A percentile compares a stretch with the other conserved stretches of the same genome.
phyloP scores from a whole-genome alignment of 2,888 invertebrate genomes.

The Epiblema foenella region DNA sequence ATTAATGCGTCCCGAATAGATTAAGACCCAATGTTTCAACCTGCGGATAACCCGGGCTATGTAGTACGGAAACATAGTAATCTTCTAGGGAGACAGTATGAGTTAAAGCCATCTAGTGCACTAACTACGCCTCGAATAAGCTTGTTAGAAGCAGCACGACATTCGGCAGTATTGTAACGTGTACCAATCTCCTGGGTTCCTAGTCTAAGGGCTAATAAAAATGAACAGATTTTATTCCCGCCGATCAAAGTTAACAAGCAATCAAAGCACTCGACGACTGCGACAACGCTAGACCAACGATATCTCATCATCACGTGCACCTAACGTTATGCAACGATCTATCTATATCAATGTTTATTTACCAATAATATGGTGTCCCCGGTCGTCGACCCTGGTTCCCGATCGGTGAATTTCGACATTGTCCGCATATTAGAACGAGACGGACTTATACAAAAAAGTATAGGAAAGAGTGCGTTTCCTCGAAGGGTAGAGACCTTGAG shows the following conservation, averaged over 20 bases:
- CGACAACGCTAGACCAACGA: background rate
- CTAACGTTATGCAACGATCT: constrained; percentile 60
- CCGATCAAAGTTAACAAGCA: constrained; percentile 33
- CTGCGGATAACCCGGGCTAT: background rate
- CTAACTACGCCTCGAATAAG: background rate
- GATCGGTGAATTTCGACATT: constrained; percentile 79
- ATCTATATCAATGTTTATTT: constrained; percentile 78
- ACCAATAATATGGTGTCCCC: constrained; percentile 76
- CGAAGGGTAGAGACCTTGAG: constrained; percentile 84
- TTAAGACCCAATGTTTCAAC: background rate
- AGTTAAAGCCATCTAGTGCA: background rate
- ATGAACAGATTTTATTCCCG: background rate
- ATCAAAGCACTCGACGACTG: constrained; percentile 7
- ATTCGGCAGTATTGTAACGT: background rate
- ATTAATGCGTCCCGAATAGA: background rate
- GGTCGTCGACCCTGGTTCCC: constrained; percentile 75
- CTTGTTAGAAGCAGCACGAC: background rate
- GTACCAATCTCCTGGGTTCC: no score
- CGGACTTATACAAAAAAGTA: constrained; percentile 61
- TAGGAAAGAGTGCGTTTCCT: constrained; percentile 65
- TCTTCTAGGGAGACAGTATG: background rate
- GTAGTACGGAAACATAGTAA: background rate
- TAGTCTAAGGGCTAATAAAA: constrained; percentile 8
- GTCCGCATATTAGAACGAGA: constrained; percentile 74
- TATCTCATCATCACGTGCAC: constrained; percentile 2